Conservation (phyloP, 1,140 invertebrate genomes). For the Heliconius hermathena region DNA sequence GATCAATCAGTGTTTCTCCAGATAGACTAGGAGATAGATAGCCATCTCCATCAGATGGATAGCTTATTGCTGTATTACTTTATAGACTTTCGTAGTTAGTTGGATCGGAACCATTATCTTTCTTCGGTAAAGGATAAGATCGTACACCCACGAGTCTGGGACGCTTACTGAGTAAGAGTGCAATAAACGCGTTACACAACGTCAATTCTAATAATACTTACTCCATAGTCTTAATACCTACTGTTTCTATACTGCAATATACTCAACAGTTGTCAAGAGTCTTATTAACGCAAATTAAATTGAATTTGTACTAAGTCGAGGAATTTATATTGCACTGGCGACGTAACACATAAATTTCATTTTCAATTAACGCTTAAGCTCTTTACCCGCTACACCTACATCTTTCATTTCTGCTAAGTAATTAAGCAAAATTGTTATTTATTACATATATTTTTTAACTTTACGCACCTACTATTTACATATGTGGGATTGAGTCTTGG, state of each 20-base stretch:
- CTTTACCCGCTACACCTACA: slow-evolving; percentile 19
- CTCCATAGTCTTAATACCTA: neutral
- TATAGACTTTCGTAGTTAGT: too few relatives aligned
- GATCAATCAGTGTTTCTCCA: too few relatives aligned
- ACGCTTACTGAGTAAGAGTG: too few relatives aligned
- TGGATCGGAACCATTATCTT: too few relatives aligned
- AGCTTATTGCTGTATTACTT: too few relatives aligned
- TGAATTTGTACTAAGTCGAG: slow-evolving; percentile 12
- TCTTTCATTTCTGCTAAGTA: slow-evolving; percentile 4
- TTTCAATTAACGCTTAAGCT: slow-evolving; percentile 26
- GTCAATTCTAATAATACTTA: neutral
- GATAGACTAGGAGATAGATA: too few relatives aligned
- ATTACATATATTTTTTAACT: too few relatives aligned
- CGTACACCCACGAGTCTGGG: too few relatives aligned
- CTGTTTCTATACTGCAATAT: neutral
- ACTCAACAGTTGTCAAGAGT: slow-evolving; percentile 6
- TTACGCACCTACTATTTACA: too few relatives aligned
- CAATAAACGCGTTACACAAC: neutral
- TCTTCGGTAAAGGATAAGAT: too few relatives aligned
- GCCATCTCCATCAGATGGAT: too few relatives aligned
- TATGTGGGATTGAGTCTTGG: too few relatives aligned
- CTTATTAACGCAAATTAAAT: slow-evolving; percentile 13
- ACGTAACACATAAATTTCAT: slow-evolving; percentile 21
- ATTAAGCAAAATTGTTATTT: slow-evolving; percentile 1
- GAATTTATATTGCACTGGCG: slow-evolving; percentile 15